A percentile compares a stretch with the other conserved stretches of the same genome.
Conservation (phyloP, 2,888 invertebrate genomes). For the Drosophila infuscata region DNA sequence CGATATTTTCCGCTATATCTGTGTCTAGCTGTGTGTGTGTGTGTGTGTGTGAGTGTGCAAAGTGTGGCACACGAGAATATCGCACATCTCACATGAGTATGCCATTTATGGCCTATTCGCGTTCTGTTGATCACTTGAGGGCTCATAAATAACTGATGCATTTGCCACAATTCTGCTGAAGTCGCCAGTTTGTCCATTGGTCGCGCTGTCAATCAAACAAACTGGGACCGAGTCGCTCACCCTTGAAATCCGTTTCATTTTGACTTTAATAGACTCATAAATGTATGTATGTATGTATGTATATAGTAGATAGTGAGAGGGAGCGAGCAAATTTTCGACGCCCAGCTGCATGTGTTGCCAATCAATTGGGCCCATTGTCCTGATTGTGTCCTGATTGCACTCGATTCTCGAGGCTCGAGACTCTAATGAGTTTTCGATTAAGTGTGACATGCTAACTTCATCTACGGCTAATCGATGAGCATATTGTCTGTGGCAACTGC, state of each 20-base stretch:
- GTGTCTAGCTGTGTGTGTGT: not conserved
- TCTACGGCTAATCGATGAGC: conserved; percentile 43
- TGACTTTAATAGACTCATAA: conserved; percentile 76
- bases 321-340: conserved; percentile 50
- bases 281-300: conserved; percentile 49
- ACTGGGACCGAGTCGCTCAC: conserved; percentile 24
- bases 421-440: conserved; percentile 77
- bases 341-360: conserved; percentile 71
- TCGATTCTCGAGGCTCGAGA: conserved; percentile 24
- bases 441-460: conserved; percentile 64
- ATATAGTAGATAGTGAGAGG: conserved; percentile 19
- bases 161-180: conserved; percentile 29
- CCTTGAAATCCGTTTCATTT: conserved; percentile 14
- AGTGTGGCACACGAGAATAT: conserved; percentile 2
- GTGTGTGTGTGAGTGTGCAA: not conserved
- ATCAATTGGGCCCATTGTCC: conserved; percentile 60
- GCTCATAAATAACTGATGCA: conserved; percentile 45
- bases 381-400: conserved; percentile 36
- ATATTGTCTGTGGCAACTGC: conserved; percentile 34
- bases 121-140: conserved; percentile 56
- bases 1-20: conserved; percentile 8
- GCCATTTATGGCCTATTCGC: conserved; percentile 17
- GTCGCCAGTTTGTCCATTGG: conserved; percentile 40
- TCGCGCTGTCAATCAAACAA: conserved; percentile 68
- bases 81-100: not conserved